Evolutionary conservation across 2,888 invertebrate genomes (phyloP).

Genomic region (Callyntrura guangdongensis): DNA sequence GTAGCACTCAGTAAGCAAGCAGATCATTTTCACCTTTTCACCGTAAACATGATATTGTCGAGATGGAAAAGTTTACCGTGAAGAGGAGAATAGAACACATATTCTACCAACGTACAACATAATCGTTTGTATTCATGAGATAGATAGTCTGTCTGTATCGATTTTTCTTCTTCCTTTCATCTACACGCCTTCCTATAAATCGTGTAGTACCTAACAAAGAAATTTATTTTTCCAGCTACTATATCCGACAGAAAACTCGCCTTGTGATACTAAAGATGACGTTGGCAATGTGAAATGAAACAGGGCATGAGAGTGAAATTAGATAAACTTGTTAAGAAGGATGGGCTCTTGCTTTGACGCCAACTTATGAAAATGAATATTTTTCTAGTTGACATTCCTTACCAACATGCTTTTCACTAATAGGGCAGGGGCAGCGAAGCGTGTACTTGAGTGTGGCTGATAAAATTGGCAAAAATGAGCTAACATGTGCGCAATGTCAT

Average conservation of each 20-base stretch:
- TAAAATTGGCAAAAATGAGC: conserved; percentile 1
- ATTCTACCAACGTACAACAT: too few relatives aligned
- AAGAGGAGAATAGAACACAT: too few relatives aligned
- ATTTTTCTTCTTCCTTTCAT: conserved; percentile 18
- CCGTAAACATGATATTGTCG: neutral
- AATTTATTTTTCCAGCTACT: neutral
- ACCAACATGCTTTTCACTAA: neutral
- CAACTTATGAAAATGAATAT: neutral
- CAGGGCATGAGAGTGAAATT: conserved; percentile 6
- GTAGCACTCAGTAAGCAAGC: neutral
- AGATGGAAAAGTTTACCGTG: neutral
- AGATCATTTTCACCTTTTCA: conserved; percentile 14
- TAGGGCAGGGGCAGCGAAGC: conserved; percentile 1
- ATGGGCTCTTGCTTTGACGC: neutral
- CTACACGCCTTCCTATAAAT: conserved; percentile 10
- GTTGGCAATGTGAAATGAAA: neutral
- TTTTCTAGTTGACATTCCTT: neutral
- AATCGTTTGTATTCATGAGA: conserved; percentile 51
- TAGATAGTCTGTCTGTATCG: conserved; percentile 20
- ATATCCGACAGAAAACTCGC: neutral
- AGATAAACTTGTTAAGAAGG: conserved; percentile 20
- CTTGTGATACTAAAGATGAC: neutral
- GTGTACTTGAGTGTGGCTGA: neutral
- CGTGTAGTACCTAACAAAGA: neutral
- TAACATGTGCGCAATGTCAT: conserved; percentile 22